Evolutionary conservation across 2,888 invertebrate species (phyloP).

Genomic region (Epinotia bilunana): DNA sequence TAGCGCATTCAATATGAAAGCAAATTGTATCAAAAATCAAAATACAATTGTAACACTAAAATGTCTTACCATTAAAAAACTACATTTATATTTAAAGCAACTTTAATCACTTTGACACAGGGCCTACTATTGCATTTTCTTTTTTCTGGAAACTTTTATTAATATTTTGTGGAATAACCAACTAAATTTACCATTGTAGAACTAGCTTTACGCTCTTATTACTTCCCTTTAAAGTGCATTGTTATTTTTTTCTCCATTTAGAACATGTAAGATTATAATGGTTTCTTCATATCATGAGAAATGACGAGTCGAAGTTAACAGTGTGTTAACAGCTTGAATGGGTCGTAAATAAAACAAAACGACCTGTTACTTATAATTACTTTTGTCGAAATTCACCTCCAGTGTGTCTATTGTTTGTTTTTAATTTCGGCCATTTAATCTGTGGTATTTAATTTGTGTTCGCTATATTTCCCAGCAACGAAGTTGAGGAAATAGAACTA

Average conservation of each 20-base stretch:
- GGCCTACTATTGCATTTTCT: background rate
- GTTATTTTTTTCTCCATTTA: background rate
- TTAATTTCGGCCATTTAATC: conserved; percentile 42
- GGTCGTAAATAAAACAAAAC: conserved; percentile 57
- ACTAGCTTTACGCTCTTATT: background rate
- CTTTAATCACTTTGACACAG: background rate
- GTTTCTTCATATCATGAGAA: conserved; percentile 50
- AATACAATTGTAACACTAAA: conserved; percentile 9
- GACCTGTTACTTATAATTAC: conserved; percentile 56
- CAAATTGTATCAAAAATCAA: conserved; percentile 28
- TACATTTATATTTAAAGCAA: background rate
- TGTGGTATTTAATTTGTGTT: conserved; percentile 4
- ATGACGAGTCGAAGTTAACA: conserved; percentile 53
- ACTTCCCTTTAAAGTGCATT: background rate
- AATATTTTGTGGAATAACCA: background rate
- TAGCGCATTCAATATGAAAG: conserved; percentile 37
- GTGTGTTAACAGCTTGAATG: conserved; percentile 57
- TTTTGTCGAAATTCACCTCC: conserved; percentile 48
- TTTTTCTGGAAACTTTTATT: background rate
- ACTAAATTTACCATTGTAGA: background rate
- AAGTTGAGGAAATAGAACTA: background rate
- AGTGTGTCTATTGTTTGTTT: conserved; percentile 50
- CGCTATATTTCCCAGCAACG: background rate
- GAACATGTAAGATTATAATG: background rate
- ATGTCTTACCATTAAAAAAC: background rate